A percentile compares a stretch with the other conserved stretches of the same genome.
phyloP scores from a whole-genome alignment of 2,113 vertebrate genomes.

The Protobothrops mucrosquamatus region DNA sequence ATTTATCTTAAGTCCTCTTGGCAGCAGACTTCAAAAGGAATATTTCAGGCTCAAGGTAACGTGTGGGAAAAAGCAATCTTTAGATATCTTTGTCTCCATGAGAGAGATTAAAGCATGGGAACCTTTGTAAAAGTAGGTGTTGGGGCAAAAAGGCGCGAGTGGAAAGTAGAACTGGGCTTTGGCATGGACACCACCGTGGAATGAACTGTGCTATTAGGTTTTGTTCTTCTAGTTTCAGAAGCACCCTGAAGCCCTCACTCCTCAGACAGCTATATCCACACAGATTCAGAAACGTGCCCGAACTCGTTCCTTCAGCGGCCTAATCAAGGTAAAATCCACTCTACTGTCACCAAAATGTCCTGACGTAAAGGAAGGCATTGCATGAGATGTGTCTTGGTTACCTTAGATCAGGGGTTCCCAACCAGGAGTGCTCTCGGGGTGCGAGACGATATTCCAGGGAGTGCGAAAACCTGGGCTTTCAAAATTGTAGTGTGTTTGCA shows the following conservation, averaged over 20 bases:
- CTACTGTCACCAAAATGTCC: background rate
- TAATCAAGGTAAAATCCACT: slow-evolving; percentile 84
- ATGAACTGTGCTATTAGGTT: background rate
- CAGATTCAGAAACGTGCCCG: slow-evolving; percentile 79
- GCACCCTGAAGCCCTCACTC: slow-evolving; percentile 76
- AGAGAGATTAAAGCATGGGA: background rate
- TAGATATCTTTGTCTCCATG: background rate
- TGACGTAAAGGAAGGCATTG: background rate
- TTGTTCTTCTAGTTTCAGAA: slow-evolving; percentile 82
- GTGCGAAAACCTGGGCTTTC: too few species aligned
- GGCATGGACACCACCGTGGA: background rate
- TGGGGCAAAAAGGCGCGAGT: background rate
- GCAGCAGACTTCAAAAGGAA: background rate
- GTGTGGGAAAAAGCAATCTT: background rate
- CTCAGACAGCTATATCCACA: slow-evolving; percentile 60
- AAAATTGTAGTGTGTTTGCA: too few species aligned
- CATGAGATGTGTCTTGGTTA: background rate
- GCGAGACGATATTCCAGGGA: too few species aligned
- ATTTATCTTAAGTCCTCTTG: background rate
- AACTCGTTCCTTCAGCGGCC: slow-evolving; percentile 90
- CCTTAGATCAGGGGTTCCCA: background rate
- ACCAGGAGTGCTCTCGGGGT: too few species aligned
- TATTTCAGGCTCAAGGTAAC: background rate
- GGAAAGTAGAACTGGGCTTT: background rate
- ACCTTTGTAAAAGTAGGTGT: background rate